phyloP scores from a whole-genome alignment of 2,797 vertebrate genomes.

The Eulemur albifrons region DNA sequence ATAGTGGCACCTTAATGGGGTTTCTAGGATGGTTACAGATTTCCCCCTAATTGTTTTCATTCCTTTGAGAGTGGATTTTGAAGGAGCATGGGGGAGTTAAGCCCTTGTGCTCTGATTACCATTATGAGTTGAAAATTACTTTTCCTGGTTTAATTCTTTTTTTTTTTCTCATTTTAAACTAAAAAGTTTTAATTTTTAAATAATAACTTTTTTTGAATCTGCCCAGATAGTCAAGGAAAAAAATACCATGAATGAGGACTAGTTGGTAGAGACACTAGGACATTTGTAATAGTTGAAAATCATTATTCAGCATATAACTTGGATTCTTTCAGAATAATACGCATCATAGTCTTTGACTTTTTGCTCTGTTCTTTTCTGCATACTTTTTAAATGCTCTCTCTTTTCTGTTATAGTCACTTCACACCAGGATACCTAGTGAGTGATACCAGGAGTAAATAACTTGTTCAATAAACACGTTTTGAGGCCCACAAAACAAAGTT shows the following conservation, averaged over 20 bases:
- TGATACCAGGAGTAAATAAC: neutral
- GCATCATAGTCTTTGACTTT: neutral
- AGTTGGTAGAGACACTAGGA: neutral
- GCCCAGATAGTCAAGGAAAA: neutral
- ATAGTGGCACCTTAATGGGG: neutral
- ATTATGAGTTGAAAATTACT: neutral
- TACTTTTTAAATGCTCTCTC: neutral
- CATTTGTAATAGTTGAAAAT: neutral
- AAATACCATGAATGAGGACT: neutral
- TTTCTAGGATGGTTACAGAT: neutral
- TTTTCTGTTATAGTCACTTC: neutral
- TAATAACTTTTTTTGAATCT: conserved; percentile 1
- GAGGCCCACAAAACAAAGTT: neutral
- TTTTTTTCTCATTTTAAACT: conserved; percentile 17
- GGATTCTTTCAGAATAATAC: neutral
- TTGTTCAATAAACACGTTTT: neutral
- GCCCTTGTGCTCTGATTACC: neutral
- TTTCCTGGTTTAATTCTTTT: neutral
- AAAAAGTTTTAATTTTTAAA: conserved; percentile 2
- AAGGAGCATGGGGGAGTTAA: neutral
- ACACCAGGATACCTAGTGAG: neutral
- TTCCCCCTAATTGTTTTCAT: neutral
- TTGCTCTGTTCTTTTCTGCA: neutral
- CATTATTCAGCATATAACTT: neutral
- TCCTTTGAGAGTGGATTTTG: neutral